Conservation (phyloP, 2,797 vertebrate genomes). For the Neosalanx taihuensis region DNA sequence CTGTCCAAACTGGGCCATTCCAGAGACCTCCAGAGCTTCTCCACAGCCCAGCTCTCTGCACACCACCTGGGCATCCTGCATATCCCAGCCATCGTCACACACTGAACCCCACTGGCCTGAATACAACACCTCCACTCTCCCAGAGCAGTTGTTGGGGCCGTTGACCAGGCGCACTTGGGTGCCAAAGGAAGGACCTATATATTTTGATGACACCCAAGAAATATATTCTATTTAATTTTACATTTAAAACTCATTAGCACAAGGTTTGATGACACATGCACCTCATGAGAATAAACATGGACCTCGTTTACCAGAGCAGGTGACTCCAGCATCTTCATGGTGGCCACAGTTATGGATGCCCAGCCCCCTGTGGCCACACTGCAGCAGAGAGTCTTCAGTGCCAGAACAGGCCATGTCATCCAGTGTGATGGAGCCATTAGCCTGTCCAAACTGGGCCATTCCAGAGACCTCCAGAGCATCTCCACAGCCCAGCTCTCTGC, state of each 20-base stretch:
- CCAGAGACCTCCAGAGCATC: background rate
- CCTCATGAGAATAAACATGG: no score
- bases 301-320: no score
- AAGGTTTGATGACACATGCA: no score
- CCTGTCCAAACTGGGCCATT: conserved; percentile 20
- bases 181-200: no score
- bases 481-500: conserved; percentile 35
- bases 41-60: conserved; percentile 48
- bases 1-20: conserved; percentile 33
- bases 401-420: conserved; percentile 14
- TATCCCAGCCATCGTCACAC: conserved; percentile 40
- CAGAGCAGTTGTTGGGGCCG: background rate
- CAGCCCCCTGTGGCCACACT: background rate
- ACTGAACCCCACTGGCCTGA: conserved; percentile 33
- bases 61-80: conserved; percentile 37
- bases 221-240: no score
- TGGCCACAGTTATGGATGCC: conserved; percentile 13
- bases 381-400: background rate
- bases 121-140: conserved; percentile 22
- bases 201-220: no score
- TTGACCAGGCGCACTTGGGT: background rate
- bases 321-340: conserved; percentile 17
- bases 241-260: conserved; percentile 5
- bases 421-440: conserved; percentile 6
- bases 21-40: conserved; percentile 27